phyloP scores from a whole-genome alignment of 2,888 invertebrate genomes.

The Drosophila basisetae region DNA sequence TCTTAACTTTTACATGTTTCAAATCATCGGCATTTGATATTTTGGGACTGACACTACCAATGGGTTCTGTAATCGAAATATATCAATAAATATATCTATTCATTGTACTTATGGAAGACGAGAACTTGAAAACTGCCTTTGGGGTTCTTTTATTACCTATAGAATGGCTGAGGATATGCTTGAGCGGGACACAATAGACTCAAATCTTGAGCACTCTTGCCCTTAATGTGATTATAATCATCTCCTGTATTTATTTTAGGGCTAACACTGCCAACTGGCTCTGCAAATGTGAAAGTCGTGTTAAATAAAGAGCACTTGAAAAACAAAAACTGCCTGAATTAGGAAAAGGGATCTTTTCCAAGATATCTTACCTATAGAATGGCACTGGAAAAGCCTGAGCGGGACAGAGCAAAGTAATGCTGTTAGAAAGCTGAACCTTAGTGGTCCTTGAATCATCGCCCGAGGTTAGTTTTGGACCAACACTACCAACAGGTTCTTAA shows the following conservation, averaged over 20 bases:
- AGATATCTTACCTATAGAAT: conserved; percentile 87
- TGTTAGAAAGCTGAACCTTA: conserved; percentile 85
- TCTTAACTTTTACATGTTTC: conserved; percentile 80
- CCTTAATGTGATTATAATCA: conserved; percentile 86
- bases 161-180: conserved; percentile 89
- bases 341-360: background rate
- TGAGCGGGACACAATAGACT: conserved; percentile 88
- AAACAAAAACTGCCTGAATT: conserved; percentile 64
- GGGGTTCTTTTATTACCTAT: conserved; percentile 86
- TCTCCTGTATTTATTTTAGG: conserved; percentile 90
- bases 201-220: conserved; percentile 85
- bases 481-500: conserved; percentile 86
- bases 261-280: conserved; percentile 85
- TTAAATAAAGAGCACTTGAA: background rate
- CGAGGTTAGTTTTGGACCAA: conserved; percentile 88
- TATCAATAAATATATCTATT: background rate
- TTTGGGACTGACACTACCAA: conserved; percentile 88
- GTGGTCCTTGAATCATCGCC: conserved; percentile 88
- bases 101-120: background rate
- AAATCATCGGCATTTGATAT: conserved; percentile 86
- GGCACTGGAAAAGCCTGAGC: conserved; percentile 90
- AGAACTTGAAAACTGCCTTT: conserved; percentile 56
- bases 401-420: conserved; percentile 87
- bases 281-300: conserved; percentile 52
- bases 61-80: conserved; percentile 85